phyloP scores from a whole-genome alignment of 2,888 invertebrate species.

The Petrolisthes manimaculis region DNA sequence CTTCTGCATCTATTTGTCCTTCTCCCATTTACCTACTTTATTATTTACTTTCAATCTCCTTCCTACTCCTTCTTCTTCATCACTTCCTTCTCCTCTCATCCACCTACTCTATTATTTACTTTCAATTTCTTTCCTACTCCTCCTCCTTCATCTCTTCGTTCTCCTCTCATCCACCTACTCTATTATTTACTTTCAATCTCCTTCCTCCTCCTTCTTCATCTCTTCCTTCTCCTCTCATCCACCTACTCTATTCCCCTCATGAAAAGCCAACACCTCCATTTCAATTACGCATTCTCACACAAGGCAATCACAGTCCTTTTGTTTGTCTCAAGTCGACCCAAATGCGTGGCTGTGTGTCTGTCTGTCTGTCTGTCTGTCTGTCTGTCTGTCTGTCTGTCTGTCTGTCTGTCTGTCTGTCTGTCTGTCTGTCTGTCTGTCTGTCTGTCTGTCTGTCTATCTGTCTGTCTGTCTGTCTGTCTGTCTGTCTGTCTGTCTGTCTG shows the following conservation, averaged over 20 bases:
- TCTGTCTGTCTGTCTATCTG: too few species aligned
- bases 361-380: too few species aligned
- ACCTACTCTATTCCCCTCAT: not conserved
- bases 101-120: not conserved
- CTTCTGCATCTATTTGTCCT: too few species aligned
- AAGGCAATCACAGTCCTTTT: conserved; percentile 38
- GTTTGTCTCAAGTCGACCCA: conserved; percentile 9
- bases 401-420: too few species aligned
- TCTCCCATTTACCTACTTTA: too few species aligned
- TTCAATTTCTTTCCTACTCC: not conserved
- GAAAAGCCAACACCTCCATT: conserved; percentile 24
- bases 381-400: too few species aligned
- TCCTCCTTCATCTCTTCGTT: not conserved
- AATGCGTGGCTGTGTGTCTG: not conserved
- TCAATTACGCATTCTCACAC: conserved; percentile 44
- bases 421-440: too few species aligned
- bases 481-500: too few species aligned
- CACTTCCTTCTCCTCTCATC: not conserved
- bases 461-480: too few species aligned
- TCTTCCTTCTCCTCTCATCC: not conserved
- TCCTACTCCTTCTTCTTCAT: not conserved
- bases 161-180: not conserved
- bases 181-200: not conserved
- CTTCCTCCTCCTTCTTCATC: not conserved
- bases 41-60: not conserved